Evolutionary conservation across 2,113 vertebrate species (phyloP).

Genomic region (Pseudorasbora parva): DNA sequence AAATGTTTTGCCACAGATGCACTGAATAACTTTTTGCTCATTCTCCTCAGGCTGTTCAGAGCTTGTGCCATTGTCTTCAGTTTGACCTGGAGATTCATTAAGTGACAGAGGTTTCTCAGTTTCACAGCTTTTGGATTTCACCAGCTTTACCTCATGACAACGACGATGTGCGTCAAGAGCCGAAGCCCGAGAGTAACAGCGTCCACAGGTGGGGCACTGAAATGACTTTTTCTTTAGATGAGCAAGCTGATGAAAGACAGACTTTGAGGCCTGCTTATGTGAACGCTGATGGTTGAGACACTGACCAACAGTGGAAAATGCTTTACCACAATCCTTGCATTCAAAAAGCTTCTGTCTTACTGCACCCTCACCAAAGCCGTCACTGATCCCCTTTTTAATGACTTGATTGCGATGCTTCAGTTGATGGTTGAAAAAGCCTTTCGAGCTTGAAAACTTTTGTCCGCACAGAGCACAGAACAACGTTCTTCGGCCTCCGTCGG

Average conservation of each 20-base stretch:
- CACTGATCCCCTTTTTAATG: conserved; percentile 52
- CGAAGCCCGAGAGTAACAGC: conserved; percentile 78
- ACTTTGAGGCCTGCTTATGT: conserved; percentile 75
- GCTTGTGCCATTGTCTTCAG: conserved; percentile 47
- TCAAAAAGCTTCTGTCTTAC: conserved; percentile 66
- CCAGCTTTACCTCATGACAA: conserved; percentile 78
- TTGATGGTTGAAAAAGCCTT: conserved; percentile 69
- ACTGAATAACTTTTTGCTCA: conserved; percentile 65
- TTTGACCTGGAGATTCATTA: conserved; percentile 31
- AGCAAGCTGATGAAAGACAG: conserved; percentile 74
- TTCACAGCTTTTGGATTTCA: conserved; percentile 66
- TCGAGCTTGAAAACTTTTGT: conserved; percentile 60
- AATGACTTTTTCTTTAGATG: conserved; percentile 79
- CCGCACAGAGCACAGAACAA: conserved; percentile 70
- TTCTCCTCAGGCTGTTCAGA: conserved; percentile 19
- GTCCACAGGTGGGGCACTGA: conserved; percentile 76
- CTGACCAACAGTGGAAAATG: conserved; percentile 68
- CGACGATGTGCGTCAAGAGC: conserved; percentile 81
- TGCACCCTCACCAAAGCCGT: conserved; percentile 33
- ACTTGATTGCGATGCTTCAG: conserved; percentile 63
- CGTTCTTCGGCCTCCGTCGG: conserved; percentile 60
- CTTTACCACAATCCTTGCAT: conserved; percentile 77
- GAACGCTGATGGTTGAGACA: conserved; percentile 78
- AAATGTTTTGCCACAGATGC: conserved; percentile 75
- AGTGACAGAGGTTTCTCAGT: conserved; percentile 41